phyloP scores from a whole-genome alignment of 2,113 vertebrate genomes.

The Nipponia nippon region DNA sequence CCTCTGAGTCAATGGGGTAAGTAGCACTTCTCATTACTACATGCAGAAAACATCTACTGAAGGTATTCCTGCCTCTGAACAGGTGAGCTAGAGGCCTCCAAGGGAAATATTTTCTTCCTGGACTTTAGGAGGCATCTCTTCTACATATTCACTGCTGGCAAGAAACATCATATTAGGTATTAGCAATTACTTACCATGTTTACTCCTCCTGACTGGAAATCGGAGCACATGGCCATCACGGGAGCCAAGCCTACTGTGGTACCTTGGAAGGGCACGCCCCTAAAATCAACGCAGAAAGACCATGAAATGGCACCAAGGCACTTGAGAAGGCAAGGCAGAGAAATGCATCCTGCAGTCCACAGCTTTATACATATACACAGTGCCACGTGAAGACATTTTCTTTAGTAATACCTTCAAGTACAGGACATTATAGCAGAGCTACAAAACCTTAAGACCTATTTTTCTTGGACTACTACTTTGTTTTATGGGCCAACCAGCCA shows the following conservation, averaged over 20 bases:
- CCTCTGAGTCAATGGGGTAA: background rate
- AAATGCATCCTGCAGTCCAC: background rate
- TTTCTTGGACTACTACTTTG: background rate
- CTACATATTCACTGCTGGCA: background rate
- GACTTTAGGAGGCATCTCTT: background rate
- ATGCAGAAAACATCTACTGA: background rate
- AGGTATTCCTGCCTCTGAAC: background rate
- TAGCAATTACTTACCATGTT: constrained; percentile 85
- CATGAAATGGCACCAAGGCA: background rate
- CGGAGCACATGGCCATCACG: constrained; percentile 94
- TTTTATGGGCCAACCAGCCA: background rate
- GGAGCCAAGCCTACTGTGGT: constrained; percentile 94
- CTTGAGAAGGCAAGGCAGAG: background rate
- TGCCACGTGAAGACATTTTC: background rate
- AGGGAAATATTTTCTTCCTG: background rate
- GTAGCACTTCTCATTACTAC: background rate
- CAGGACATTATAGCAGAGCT: background rate
- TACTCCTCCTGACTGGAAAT: constrained; percentile 96
- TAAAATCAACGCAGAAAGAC: constrained; percentile 60
- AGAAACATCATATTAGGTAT: background rate
- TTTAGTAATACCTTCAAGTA: background rate
- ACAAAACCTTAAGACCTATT: background rate
- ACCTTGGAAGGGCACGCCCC: constrained; percentile 88
- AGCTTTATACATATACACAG: background rate
- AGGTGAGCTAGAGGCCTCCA: background rate